phyloP scores from a whole-genome alignment of 2,888 invertebrate species.

The Pharmacophagus antenor region DNA sequence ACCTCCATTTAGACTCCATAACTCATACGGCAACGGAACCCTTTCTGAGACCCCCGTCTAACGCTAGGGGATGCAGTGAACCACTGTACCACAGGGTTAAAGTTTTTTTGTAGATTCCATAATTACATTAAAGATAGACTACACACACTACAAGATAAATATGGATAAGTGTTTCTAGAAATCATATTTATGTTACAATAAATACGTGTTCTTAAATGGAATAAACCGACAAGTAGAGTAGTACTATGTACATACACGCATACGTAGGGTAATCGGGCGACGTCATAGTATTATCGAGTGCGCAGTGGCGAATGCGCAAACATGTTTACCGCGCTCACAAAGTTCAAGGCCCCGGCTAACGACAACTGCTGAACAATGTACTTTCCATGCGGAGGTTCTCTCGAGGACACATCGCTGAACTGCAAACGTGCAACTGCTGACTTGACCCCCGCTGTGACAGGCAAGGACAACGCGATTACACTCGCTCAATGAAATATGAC shows the following conservation, averaged over 20 bases:
- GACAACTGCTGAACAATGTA: conserved; percentile 56
- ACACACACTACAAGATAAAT: background rate
- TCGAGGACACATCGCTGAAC: conserved; percentile 44
- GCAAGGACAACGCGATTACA: conserved; percentile 22
- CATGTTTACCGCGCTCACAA: conserved; percentile 73
- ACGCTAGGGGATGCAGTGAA: too few species aligned
- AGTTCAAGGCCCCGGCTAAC: conserved; percentile 74
- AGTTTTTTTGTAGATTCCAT: conserved; percentile 26
- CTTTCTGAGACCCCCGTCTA: too few species aligned
- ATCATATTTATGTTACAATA: conserved; percentile 1
- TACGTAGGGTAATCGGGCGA: conserved; percentile 43
- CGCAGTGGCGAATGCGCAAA: conserved; percentile 71
- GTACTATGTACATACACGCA: conserved; percentile 31
- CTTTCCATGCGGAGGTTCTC: conserved; percentile 51
- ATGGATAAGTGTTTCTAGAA: conserved; percentile 33
- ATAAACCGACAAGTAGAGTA: conserved; percentile 42
- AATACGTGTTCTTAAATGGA: conserved; percentile 56
- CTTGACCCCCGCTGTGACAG: conserved; percentile 25
- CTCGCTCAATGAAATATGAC: conserved; percentile 1
- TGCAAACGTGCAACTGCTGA: conserved; percentile 30
- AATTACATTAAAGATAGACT: conserved; percentile 5
- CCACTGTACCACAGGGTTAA: too few species aligned
- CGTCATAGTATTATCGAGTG: conserved; percentile 66
- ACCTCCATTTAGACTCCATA: too few species aligned
- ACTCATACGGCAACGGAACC: too few species aligned